Conservation (phyloP, 2,888 invertebrate genomes). For the Parasteatoda lunata region DNA sequence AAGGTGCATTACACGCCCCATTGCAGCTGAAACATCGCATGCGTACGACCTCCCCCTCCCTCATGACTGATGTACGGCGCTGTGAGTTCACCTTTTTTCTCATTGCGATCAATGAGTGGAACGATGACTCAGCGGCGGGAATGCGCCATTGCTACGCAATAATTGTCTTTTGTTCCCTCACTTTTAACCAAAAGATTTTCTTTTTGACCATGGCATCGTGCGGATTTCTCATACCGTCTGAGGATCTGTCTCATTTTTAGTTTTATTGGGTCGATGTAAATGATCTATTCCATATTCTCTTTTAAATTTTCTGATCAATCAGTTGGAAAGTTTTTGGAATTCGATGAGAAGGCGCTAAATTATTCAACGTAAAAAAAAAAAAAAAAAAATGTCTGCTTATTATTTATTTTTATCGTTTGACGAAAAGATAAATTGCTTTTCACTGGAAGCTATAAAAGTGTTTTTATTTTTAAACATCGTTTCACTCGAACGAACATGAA, state of each 20-base stretch:
- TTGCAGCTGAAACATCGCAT: slow-evolving; percentile 30
- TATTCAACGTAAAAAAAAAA: no score
- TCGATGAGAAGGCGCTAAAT: no score
- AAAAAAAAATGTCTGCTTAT: no score
- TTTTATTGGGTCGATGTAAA: neutral
- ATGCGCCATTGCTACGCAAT: neutral
- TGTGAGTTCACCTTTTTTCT: slow-evolving; percentile 39
- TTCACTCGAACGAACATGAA: no score
- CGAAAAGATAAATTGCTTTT: no score
- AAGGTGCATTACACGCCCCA: slow-evolving; percentile 30
- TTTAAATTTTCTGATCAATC: no score
- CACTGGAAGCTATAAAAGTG: no score
- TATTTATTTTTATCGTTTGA: no score
- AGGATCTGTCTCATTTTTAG: neutral
- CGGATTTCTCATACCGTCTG: neutral
- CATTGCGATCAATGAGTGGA: slow-evolving; percentile 49
- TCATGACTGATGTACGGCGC: slow-evolving; percentile 16
- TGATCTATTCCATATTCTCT: neutral
- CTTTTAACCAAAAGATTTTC: neutral
- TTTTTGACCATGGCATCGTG: neutral
- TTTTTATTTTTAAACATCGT: no score
- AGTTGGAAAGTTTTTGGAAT: no score
- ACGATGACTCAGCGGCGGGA: slow-evolving; percentile 40
- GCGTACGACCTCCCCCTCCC: slow-evolving; percentile 7
- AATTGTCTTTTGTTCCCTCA: neutral